Percentiles rank a stretch among this genome's conserved stretches.
These are phyloP conservation scores for Aphelinus certus DNA, from an alignment of 1,140 invertebrate species.

Conservation along the genomic window DNA sequence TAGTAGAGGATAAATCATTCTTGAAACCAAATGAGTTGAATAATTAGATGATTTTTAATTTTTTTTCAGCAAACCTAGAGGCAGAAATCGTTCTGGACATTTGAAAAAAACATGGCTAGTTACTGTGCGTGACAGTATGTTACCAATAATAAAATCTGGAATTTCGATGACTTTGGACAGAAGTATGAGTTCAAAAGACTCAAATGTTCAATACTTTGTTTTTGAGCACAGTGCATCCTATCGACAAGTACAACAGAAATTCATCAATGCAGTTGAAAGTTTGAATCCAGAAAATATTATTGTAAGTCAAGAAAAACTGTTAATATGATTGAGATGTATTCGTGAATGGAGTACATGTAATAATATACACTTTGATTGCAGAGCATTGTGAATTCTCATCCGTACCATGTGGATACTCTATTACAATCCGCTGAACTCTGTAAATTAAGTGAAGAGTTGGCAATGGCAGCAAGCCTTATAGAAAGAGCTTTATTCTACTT, in stretches of 20 bases:
- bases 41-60: not conserved
- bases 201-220: slow-evolving; percentile 74
- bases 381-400: slow-evolving; percentile 78
- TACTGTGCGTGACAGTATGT: slow-evolving; percentile 74
- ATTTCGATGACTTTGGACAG: slow-evolving; percentile 78
- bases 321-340: too few relatives aligned
- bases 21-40: not conserved
- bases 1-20: slow-evolving; percentile 42
- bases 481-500: slow-evolving; percentile 81
- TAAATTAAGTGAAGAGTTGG: slow-evolving; percentile 81
- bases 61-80: slow-evolving; percentile 67
- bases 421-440: slow-evolving; percentile 87
- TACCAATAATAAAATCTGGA: slow-evolving; percentile 73
- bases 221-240: slow-evolving; percentile 85
- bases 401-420: slow-evolving; percentile 86
- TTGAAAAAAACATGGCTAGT: slow-evolving; percentile 75
- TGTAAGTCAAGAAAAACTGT: slow-evolving; percentile 13
- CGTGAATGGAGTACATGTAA: too few relatives aligned
- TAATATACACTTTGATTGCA: slow-evolving; percentile 54
- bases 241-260: slow-evolving; percentile 77
- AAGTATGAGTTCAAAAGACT: slow-evolving; percentile 48
- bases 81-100: slow-evolving; percentile 66
- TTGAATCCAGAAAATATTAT: slow-evolving; percentile 42
- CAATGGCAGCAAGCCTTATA: slow-evolving; percentile 81
- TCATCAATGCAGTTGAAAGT: slow-evolving; percentile 81